Conservation (phyloP, 2,797 vertebrate genomes). For the Aeoliscus strigatus region DNA sequence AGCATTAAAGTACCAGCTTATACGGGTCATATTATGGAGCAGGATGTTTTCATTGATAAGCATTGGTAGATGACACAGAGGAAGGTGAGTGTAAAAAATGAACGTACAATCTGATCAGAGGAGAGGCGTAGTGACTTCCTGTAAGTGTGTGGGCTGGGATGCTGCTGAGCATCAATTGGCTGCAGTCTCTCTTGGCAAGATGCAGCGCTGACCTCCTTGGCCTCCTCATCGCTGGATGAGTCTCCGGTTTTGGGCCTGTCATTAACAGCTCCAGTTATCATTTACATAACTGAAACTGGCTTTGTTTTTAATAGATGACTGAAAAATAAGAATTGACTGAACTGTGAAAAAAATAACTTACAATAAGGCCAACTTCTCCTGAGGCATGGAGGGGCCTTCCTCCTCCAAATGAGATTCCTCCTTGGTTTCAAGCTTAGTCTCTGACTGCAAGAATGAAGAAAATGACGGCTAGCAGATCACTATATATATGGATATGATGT, state of each 20-base stretch:
- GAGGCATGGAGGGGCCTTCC: conserved; percentile 72
- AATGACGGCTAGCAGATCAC: background rate
- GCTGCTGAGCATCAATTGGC: conserved; percentile 63
- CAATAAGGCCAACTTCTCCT: conserved; percentile 73
- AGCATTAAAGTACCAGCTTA: background rate
- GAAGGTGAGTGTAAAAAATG: background rate
- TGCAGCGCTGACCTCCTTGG: conserved; percentile 82
- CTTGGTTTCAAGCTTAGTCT: conserved; percentile 84
- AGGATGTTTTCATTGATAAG: background rate
- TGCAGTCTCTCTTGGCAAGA: conserved; percentile 77
- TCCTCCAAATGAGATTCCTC: conserved; percentile 76
- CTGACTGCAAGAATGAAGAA: conserved; percentile 71
- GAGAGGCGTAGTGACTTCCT: conserved; percentile 96
- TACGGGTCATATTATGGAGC: background rate
- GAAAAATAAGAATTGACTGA: too few relatives aligned
- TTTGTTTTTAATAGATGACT: background rate
- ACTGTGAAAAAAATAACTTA: too few relatives aligned
- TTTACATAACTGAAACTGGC: background rate
- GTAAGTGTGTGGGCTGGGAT: conserved; percentile 76
- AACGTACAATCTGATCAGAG: conserved; percentile 92
- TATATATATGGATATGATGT: background rate
- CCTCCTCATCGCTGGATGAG: conserved; percentile 90
- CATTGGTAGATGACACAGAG: background rate
- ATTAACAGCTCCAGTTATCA: background rate
- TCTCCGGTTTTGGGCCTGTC: conserved; percentile 80